Conservation (phyloP, 2,888 invertebrate species). For the Dexiosoma caninum region DNA sequence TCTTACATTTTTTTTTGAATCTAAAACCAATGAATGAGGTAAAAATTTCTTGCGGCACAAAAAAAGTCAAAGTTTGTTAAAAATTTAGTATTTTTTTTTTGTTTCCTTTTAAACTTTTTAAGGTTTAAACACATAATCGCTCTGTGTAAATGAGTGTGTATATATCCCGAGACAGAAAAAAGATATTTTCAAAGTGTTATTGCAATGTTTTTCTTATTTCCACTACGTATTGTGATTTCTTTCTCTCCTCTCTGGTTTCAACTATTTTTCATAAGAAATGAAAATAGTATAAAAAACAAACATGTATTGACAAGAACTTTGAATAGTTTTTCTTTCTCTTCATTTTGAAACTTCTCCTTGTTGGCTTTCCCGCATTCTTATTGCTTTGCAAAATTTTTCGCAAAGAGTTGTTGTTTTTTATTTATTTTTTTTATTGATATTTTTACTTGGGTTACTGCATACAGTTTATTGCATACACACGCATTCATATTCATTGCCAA, state of each 20-base stretch:
- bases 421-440: background rate
- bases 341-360: conserved; percentile 10
- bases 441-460: conserved; percentile 14
- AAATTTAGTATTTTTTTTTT: background rate
- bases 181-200: conserved; percentile 34
- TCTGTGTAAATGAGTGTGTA: background rate
- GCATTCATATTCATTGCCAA: conserved; percentile 28
- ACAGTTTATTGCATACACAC: background rate
- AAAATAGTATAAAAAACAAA: conserved; percentile 51
- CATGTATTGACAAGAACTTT: conserved; percentile 50
- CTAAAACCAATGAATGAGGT: background rate
- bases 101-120: conserved; percentile 4
- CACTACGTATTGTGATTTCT: background rate
- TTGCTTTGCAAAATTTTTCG: conserved; percentile 24
- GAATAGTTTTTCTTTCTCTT: conserved; percentile 32
- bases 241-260: background rate
- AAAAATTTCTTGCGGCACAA: background rate
- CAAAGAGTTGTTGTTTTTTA: conserved; percentile 25
- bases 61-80: conserved; percentile 13
- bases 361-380: conserved; percentile 1
- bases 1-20: background rate
- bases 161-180: background rate
- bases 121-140: conserved; percentile 18
- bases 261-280: conserved; percentile 14
- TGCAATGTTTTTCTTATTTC: conserved; percentile 30